Base-by-base conservation (phyloP, 2,113 vertebrate genomes). In the Meleagris gallopavo region DNA sequence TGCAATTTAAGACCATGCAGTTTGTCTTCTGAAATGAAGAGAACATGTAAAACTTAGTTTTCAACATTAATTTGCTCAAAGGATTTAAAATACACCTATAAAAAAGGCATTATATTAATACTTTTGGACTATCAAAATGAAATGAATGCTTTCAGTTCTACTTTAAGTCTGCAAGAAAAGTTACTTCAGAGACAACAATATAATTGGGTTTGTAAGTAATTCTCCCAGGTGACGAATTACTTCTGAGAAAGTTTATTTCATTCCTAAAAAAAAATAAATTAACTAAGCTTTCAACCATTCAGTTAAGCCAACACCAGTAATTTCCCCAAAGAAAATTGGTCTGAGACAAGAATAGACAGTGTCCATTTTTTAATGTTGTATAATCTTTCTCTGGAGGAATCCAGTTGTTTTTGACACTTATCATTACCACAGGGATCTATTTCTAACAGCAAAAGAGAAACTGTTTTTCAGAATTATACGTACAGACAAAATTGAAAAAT, bases 301-400 rank as follows among this genome's bases (percentile, higher is more conserved):
- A 89, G 50, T 43, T 92, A 43, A 91, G 79, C 58, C 16, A 81
- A 80, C 40, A 86, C 34, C 46, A 76, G 34, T 62, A 90, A 95
- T 92, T 84, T 96, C 55, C 87, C 94, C 83, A 90, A 82, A 94
- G 91, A 96, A 94, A 92, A 65, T 9, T 36, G 15, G 25, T 20
- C 10, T 43, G 60, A 87, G 52, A 88, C 9, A 78, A 91, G 84
- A 89, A 86, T 41, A 72, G 45, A 46, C 30, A 46, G 10, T 67
- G 46, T 83, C 84, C 66, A 80, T 86, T 95, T 89, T 78, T 90
- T 87, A 64, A 19, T 29, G 38, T 64, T 40, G 38, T 64, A 40
- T 40, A 40, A 29, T 64, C 38, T 40, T 90, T 91, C 30, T 74
- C 40, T 43, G 38, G 50, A 87, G 83, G 96, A 96, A 89, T 50